Evolutionary conservation across 2,797 vertebrate genomes (phyloP), one percentile per base, ranked within the genome.

Genomic region (Spea hammondii): DNA sequence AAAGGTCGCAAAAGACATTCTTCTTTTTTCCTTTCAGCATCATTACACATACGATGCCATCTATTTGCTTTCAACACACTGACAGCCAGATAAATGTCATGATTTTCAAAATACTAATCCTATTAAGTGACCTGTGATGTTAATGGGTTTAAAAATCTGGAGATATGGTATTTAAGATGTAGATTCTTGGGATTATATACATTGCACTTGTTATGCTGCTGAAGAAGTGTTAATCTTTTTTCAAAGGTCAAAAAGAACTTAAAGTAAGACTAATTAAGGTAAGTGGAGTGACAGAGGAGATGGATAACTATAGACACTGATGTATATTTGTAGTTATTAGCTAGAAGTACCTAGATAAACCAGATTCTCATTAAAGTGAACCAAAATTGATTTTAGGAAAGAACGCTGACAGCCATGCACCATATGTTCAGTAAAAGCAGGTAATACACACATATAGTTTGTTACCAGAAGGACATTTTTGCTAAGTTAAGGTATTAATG

Each of bases 101-200:
- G 86, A 89, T 86, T 89, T 88, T 85, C 83, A 85, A 83, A 55
- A 82, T 86, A 70, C 55, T 83, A 88, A 90, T 88, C 85, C 83
- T 80, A 82, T 85, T 86, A 88, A 87, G 76, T 86, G 84, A 84
- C 60, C 82, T 74, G 54, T 49, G 83, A 89, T 90, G 90, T 88
- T 59, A 87, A 32, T 83, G 80, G 72, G 86, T 85, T 78, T 86
- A 77, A 80, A 88, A 90, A 88, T 86, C 81, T 83, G 44, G 12
- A 66, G 67, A 82, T 85, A 83, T 76, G 4, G 4, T 49, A 53
- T 78, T 49, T 55, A 59, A 65, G 73, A 8, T 70, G 59, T 82
- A 71, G 83, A 79, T 76, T 76, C 82, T 66, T 67, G 49, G 71
- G 76, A 55, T 82, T 86, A 86, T 85, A 76, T 85, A 1, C 62